Evolutionary conservation across 1,140 invertebrate species (phyloP).

Genomic region (Scaptomyza pallida): DNA sequence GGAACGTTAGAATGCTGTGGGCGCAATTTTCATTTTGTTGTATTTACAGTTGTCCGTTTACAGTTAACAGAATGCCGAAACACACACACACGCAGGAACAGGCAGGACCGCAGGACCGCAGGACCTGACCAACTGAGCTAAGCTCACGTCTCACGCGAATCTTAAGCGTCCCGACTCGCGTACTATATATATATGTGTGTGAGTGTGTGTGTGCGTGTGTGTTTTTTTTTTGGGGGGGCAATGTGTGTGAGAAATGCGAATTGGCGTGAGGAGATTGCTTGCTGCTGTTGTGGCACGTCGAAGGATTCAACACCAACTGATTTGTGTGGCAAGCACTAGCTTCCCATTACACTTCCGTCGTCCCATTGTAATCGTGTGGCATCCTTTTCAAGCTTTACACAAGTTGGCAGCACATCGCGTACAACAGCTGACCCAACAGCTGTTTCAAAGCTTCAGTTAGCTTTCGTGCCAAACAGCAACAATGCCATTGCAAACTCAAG

Average conservation of each 20-base stretch:
- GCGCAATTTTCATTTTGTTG: no score
- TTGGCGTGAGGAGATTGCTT: slow-evolving; percentile 8
- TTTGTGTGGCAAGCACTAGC: slow-evolving; percentile 19
- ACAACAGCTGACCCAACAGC: slow-evolving; percentile 38
- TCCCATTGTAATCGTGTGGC: slow-evolving; percentile 11
- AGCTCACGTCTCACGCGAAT: neutral
- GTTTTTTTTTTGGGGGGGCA: slow-evolving; percentile 1
- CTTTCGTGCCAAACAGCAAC: slow-evolving; percentile 24
- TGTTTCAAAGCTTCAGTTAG: slow-evolving; percentile 36
- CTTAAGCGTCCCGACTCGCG: neutral
- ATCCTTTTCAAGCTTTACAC: slow-evolving; percentile 17
- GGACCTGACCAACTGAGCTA: no score
- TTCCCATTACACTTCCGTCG: slow-evolving; percentile 1
- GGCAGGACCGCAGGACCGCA: no score
- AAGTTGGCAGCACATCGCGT: slow-evolving; percentile 23
- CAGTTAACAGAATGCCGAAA: slow-evolving; percentile 32
- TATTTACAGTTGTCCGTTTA: slow-evolving; percentile 41
- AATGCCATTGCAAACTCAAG: slow-evolving; percentile 1
- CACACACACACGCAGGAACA: neutral
- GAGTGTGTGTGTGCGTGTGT: neutral
- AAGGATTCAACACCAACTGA: slow-evolving; percentile 78
- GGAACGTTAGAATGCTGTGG: slow-evolving; percentile 16
- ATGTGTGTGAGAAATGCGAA: neutral
- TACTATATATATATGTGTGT: neutral
- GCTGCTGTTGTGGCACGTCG: slow-evolving; percentile 67